Percentiles rank a stretch among this genome's conserved stretches.
Evolutionary conservation across 2,888 invertebrate genomes (phyloP).

Genomic region (Polydrusus pterygomalis): DNA sequence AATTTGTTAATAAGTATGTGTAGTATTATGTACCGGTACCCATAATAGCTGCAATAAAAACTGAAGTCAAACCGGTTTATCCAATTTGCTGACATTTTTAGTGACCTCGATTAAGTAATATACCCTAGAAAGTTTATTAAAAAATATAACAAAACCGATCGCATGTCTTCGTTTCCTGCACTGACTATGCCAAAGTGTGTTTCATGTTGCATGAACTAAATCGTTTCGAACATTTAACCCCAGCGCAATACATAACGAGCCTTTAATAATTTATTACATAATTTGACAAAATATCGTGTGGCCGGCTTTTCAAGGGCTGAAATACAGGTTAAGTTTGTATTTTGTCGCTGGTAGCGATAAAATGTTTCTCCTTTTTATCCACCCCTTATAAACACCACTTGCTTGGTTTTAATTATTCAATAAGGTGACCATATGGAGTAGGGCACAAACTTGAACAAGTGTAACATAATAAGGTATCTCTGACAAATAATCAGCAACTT

Average conservation of each 20-base stretch:
- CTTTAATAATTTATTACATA: slow-evolving; percentile 69
- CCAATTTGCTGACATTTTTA: no score
- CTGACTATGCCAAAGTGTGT: slow-evolving; percentile 22
- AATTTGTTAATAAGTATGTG: no score
- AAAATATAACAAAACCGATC: slow-evolving; percentile 28
- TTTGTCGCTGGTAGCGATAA: slow-evolving; percentile 17
- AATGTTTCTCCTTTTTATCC: slow-evolving; percentile 29
- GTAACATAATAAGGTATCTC: no score
- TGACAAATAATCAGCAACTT: no score
- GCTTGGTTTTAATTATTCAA: slow-evolving; percentile 36
- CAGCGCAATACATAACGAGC: slow-evolving; percentile 68
- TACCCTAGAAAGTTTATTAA: no score
- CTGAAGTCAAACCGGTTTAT: no score
- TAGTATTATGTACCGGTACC: no score
- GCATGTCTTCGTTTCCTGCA: slow-evolving; percentile 38
- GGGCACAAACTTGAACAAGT: background rate
- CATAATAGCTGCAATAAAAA: no score
- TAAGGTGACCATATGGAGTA: slow-evolving; percentile 32
- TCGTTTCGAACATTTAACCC: slow-evolving; percentile 68
- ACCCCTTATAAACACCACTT: slow-evolving; percentile 43
- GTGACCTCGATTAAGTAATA: no score
- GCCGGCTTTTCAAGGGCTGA: slow-evolving; percentile 31
- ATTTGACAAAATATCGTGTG: slow-evolving; percentile 67
- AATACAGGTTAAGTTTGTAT: slow-evolving; percentile 27
- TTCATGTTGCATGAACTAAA: slow-evolving; percentile 60